Percentiles rank a stretch among this genome's conserved stretches.
Conservation (phyloP, 1,140 invertebrate genomes). For the Grapholita molesta region DNA sequence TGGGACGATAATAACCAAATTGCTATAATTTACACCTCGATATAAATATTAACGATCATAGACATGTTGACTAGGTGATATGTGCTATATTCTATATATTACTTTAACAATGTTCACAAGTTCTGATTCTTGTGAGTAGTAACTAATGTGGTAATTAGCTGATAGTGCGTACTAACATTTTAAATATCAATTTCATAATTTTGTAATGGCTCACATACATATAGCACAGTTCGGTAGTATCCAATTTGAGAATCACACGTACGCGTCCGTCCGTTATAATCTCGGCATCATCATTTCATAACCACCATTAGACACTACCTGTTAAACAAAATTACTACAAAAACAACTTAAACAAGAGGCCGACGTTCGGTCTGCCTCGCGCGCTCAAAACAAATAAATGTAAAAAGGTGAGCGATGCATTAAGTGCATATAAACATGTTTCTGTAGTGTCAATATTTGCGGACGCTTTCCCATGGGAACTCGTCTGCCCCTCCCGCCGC, state of each 20-base stretch:
- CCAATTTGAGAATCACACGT: not conserved
- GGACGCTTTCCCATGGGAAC: conserved; percentile 73
- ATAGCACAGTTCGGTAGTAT: no score
- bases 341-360: conserved; percentile 66
- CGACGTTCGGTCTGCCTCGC: conserved; percentile 69
- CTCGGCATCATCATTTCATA: conserved; percentile 39
- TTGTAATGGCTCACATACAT: not conserved
- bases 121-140: no score
- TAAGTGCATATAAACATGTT: conserved; percentile 78
- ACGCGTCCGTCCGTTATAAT: conserved; percentile 20
- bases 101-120: no score
- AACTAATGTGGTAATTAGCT: no score
- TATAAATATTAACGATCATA: no score
- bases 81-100: no score
- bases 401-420: conserved; percentile 75
- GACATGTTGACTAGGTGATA: no score
- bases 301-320: conserved; percentile 52
- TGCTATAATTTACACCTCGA: no score
- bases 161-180: no score
- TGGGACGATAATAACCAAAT: no score
- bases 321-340: conserved; percentile 70
- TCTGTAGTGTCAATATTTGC: conserved; percentile 75
- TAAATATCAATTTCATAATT: not conserved
- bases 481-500: conserved; percentile 31
- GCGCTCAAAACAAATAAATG: conserved; percentile 69